Conservation (phyloP, 2,113 vertebrate genomes). For the Gorsachius goisagi region DNA sequence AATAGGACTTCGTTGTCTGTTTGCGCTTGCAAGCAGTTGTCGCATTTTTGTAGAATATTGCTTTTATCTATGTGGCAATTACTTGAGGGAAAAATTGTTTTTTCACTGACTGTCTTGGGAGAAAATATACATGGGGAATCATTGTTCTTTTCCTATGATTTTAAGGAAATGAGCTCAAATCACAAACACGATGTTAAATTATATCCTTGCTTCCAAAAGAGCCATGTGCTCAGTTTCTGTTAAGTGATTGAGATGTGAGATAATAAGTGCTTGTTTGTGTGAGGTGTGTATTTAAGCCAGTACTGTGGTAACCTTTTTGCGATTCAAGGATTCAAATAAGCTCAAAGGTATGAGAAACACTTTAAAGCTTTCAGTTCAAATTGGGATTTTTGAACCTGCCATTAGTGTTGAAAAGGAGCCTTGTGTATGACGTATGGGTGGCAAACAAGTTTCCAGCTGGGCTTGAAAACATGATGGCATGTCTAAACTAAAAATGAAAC, state of each 20-base stretch:
- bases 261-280: background rate
- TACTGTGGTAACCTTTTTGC: background rate
- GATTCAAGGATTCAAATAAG: background rate
- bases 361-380: background rate
- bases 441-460: background rate
- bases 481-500: background rate
- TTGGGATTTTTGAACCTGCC: background rate
- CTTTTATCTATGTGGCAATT: background rate
- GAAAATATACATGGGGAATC: background rate
- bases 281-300: background rate
- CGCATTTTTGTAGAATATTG: background rate
- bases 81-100: background rate
- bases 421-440: background rate
- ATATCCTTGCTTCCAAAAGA: background rate
- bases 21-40: background rate
- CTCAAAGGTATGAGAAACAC: background rate
- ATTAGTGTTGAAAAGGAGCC: background rate
- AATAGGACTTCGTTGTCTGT: background rate
- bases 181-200: background rate
- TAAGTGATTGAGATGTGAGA: background rate
- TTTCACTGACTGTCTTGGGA: background rate
- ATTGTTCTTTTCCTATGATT: background rate
- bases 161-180: slow-evolving; percentile 14
- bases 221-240: background rate
- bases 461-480: background rate